phyloP scores from a whole-genome alignment of 2,797 vertebrate genomes.

The Girardinus metallicus region DNA sequence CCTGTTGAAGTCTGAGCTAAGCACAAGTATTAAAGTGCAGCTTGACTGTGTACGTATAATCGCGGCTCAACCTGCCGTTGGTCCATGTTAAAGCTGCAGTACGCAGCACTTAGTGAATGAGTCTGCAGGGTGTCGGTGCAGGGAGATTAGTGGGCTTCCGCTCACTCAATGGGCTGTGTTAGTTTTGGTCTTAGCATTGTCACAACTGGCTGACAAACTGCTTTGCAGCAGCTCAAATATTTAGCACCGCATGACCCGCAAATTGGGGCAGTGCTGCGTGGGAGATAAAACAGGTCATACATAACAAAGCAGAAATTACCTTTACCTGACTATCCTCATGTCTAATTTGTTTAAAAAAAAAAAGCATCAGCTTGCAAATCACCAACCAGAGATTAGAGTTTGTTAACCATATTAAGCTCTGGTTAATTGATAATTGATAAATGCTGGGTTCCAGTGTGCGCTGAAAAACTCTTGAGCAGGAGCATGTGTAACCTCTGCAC shows the following conservation, averaged over 20 bases:
- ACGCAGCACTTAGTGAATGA: constrained; percentile 41
- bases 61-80: constrained; percentile 6
- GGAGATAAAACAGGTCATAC: constrained; percentile 26
- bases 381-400: constrained; percentile 28
- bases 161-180: constrained; percentile 60
- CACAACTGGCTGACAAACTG: constrained; percentile 52
- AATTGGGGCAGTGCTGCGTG: constrained; percentile 15
- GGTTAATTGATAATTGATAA: constrained; percentile 53
- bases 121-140: constrained; percentile 60
- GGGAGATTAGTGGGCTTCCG: constrained; percentile 77
- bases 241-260: constrained; percentile 55
- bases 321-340: constrained; percentile 18
- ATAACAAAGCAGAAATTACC: constrained; percentile 2
- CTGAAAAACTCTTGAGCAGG: constrained; percentile 39
- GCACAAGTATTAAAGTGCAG: background rate
- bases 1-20: constrained; percentile 34
- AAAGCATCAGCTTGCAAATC: background rate
- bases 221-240: constrained; percentile 62
- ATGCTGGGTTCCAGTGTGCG: constrained; percentile 25
- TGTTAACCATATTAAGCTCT: constrained; percentile 31
- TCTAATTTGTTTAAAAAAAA: background rate
- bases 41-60: background rate
- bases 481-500: constrained; percentile 62
- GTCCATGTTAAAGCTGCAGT: constrained; percentile 35
- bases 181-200: constrained; percentile 72